These are phyloP conservation scores for Phalacrocorax carbo DNA, from an alignment of 2,113 vertebrate species.

Conservation along the genomic window DNA sequence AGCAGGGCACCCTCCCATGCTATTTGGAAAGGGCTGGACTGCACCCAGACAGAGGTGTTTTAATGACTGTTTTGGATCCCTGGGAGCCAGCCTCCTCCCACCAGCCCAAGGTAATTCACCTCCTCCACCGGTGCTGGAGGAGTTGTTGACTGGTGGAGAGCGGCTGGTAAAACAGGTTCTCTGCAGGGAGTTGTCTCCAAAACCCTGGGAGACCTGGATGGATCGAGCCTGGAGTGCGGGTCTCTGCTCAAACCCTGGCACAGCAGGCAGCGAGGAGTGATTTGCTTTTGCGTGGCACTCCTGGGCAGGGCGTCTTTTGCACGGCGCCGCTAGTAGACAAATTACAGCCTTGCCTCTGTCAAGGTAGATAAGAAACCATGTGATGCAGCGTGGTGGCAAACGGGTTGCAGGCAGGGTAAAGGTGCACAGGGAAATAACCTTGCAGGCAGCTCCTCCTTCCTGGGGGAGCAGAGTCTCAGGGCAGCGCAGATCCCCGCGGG, in stretches of 20 bases:
- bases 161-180: constrained; percentile 77
- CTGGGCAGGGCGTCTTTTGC: constrained; percentile 48
- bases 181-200: constrained; percentile 69
- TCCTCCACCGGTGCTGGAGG: constrained; percentile 10
- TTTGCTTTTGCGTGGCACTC: constrained; percentile 37
- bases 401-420: constrained; percentile 77
- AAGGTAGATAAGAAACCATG: constrained; percentile 80
- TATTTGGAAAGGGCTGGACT: not conserved
- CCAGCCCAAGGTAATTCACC: constrained; percentile 46
- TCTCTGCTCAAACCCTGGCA: not conserved
- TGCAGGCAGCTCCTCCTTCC: constrained; percentile 6
- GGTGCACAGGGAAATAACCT: constrained; percentile 75
- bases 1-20: not conserved
- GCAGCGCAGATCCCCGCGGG: fast-evolving
- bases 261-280: not conserved
- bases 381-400: constrained; percentile 71
- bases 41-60: constrained; percentile 41
- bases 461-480: not conserved
- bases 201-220: constrained; percentile 54
- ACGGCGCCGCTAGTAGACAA: constrained; percentile 53
- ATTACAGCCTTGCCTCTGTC: constrained; percentile 60
- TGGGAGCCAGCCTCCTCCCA: constrained; percentile 52
- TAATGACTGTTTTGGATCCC: constrained; percentile 55
- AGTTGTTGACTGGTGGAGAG: constrained; percentile 57
- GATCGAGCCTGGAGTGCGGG: not conserved